Conservation (phyloP, 2,113 vertebrate genomes). For the Paralichthys olivaceus region DNA sequence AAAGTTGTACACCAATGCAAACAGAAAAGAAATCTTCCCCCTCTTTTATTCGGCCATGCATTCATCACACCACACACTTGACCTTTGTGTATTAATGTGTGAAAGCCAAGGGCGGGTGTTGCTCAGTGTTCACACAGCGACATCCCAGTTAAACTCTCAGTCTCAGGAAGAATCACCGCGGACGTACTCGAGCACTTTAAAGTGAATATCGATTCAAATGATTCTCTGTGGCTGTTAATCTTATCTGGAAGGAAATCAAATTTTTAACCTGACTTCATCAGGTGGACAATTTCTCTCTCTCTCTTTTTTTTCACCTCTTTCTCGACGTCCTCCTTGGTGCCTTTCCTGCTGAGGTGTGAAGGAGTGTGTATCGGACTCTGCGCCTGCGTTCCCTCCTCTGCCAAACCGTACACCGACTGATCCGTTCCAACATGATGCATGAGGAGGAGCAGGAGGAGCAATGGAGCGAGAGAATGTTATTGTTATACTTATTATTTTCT, state of each 20-base stretch:
- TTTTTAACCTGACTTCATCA: background rate
- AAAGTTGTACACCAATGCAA: too few species aligned
- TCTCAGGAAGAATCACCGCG: background rate
- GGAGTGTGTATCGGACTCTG: slow-evolving; percentile 92
- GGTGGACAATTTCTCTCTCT: background rate
- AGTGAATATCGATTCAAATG: too few species aligned
- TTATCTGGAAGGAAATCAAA: too few species aligned
- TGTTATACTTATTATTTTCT: background rate
- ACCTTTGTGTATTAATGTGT: too few species aligned
- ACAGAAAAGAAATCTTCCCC: too few species aligned
- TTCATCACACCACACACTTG: too few species aligned
- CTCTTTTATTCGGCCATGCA: too few species aligned
- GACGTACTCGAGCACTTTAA: too few species aligned
- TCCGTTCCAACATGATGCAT: slow-evolving; percentile 9
- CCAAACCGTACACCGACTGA: slow-evolving; percentile 94
- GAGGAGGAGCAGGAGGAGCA: background rate
- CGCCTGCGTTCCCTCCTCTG: slow-evolving; percentile 89
- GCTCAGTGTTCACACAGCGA: background rate
- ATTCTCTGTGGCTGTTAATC: too few species aligned
- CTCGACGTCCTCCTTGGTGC: slow-evolving; percentile 93
- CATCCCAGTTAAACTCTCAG: background rate
- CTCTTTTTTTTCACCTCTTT: slow-evolving; percentile 86
- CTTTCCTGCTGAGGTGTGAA: slow-evolving; percentile 88
- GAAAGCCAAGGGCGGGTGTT: too few species aligned
- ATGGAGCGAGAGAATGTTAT: background rate